A percentile compares a stretch with the other conserved stretches of the same genome.
phyloP scores from a whole-genome alignment of 2,113 vertebrate species.

The Cryptotis parvus region DNA sequence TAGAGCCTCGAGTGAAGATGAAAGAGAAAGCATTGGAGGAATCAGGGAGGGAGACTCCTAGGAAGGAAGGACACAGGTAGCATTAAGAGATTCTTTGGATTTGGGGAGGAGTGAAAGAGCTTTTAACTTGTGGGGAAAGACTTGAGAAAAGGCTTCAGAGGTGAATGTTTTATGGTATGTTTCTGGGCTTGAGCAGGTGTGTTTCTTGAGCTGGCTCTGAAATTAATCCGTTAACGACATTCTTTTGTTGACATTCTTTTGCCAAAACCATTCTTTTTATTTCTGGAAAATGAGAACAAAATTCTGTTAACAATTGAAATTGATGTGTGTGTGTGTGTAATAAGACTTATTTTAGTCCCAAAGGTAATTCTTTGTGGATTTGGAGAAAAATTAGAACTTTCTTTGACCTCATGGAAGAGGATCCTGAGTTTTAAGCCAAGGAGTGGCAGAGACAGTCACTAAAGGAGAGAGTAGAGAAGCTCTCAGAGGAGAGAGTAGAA shows the following conservation, averaged over 20 bases:
- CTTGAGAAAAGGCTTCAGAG: background rate
- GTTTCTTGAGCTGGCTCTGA: conserved; percentile 12
- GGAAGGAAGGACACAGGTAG: background rate
- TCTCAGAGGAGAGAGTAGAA: too few relatives aligned
- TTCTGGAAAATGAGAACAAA: conserved; percentile 26
- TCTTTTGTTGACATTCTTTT: too few relatives aligned
- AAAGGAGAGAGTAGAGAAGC: background rate
- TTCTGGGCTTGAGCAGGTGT: background rate
- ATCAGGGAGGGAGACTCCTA: too few relatives aligned
- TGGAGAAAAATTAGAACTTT: background rate
- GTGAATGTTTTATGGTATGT: background rate
- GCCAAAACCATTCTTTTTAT: conserved; percentile 33
- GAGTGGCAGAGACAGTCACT: background rate
- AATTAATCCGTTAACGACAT: background rate
- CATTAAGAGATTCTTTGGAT: background rate
- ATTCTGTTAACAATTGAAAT: conserved; percentile 29
- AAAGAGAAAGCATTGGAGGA: background rate
- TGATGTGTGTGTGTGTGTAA: too few relatives aligned
- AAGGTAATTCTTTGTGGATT: background rate
- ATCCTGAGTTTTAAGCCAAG: conserved; percentile 16
- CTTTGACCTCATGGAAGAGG: background rate
- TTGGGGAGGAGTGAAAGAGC: background rate
- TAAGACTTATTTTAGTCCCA: background rate
- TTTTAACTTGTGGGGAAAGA: background rate
- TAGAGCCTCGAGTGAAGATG: background rate